These are phyloP conservation scores for Elegia similella DNA, from an alignment of 2,888 invertebrate genomes.

Conservation along the genomic window DNA sequence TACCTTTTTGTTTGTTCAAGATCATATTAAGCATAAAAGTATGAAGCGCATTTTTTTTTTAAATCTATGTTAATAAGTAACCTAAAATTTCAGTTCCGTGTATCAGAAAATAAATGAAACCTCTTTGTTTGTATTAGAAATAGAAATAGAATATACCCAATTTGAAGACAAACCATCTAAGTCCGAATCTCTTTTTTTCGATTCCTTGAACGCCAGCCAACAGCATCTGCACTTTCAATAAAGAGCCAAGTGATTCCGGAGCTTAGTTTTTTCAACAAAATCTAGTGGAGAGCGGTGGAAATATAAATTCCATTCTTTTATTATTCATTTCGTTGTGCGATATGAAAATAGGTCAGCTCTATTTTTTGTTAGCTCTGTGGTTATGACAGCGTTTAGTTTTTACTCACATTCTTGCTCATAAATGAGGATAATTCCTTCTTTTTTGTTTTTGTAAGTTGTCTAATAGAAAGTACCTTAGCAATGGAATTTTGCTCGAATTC, in stretches of 20 bases:
- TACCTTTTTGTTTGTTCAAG: too few relatives aligned
- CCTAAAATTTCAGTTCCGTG: background rate
- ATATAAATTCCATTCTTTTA: slow-evolving; percentile 9
- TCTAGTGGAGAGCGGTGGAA: background rate
- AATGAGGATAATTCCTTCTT: too few relatives aligned
- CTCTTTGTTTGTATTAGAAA: background rate
- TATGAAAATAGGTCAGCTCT: background rate
- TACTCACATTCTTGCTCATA: background rate
- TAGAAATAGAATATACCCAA: background rate
- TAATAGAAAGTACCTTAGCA: too few relatives aligned
- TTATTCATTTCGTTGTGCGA: slow-evolving; percentile 5
- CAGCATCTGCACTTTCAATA: slow-evolving; percentile 12
- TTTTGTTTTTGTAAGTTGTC: too few relatives aligned
- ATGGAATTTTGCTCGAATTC: too few relatives aligned
- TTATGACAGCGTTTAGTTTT: slow-evolving; percentile 5
- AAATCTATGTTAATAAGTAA: too few relatives aligned
- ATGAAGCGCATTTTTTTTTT: too few relatives aligned
- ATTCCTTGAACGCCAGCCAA: slow-evolving; percentile 3
- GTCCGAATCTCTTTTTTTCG: background rate
- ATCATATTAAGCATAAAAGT: too few relatives aligned
- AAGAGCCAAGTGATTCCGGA: slow-evolving; percentile 10
- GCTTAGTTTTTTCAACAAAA: slow-evolving; percentile 11
- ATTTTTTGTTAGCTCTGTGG: slow-evolving; percentile 14
- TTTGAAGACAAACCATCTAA: background rate
- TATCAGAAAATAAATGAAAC: background rate